Conservation (phyloP, 2,797 vertebrate genomes). For the Miichthys miiuy region DNA sequence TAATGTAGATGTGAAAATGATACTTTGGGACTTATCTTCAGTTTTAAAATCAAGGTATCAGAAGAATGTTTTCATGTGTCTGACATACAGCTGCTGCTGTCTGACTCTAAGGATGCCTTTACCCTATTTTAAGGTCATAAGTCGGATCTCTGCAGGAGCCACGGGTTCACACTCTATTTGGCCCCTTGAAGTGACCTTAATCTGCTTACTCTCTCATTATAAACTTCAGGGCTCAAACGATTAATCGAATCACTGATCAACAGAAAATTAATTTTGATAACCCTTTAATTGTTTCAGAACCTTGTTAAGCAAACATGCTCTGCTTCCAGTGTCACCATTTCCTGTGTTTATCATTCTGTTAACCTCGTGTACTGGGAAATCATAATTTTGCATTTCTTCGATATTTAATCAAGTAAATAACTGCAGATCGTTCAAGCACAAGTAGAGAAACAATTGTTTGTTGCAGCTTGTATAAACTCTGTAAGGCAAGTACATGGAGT, state of each 20-base stretch:
- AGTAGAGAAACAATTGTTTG: not conserved
- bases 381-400: too few species aligned
- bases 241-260: not conserved
- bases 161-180: not conserved
- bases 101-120: not conserved
- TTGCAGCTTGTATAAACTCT: not conserved
- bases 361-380: not conserved
- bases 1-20: not conserved
- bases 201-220: not conserved
- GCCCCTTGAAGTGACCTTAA: not conserved
- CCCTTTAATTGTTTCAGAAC: not conserved
- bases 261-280: not conserved
- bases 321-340: not conserved
- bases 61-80: not conserved
- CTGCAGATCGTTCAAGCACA: too few species aligned
- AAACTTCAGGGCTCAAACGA: not conserved
- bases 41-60: not conserved
- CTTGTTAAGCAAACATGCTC: not conserved
- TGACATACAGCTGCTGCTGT: not conserved
- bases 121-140: not conserved
- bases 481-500: not conserved
- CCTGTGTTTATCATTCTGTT: not conserved
- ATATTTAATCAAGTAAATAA: not conserved
- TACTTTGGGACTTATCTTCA: not conserved
- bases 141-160: not conserved